Conservation (phyloP, 2,113 vertebrate genomes). For the Laticauda colubrina region DNA sequence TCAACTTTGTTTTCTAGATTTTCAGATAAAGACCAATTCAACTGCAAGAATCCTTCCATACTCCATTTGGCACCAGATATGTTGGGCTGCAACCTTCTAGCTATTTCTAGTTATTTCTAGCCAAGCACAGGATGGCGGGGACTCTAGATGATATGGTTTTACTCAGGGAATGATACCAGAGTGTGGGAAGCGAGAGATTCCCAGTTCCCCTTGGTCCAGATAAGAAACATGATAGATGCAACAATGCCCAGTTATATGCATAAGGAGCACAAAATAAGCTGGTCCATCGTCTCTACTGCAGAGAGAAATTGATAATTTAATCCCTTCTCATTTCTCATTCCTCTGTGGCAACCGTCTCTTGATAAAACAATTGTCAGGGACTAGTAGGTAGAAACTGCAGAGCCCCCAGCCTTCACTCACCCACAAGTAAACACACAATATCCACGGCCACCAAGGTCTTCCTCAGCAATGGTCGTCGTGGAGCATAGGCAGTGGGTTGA, state of each 20-base stretch:
- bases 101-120: not conserved
- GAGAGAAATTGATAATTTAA: not conserved
- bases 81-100: not conserved
- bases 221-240: too few relatives aligned
- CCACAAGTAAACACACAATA: conserved; percentile 20
- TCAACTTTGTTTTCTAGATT: not conserved
- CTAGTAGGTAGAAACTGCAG: not conserved
- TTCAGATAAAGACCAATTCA: not conserved
- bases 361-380: not conserved
- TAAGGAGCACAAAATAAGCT: not conserved
- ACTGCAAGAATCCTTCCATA: not conserved
- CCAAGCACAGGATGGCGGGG: not conserved
- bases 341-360: not conserved
- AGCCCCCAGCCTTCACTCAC: not conserved
- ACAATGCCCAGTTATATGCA: not conserved
- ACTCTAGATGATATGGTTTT: not conserved
- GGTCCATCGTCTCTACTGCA: not conserved
- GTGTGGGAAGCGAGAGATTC: not conserved
- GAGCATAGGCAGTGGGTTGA: not conserved
- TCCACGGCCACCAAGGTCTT: conserved; percentile 21
- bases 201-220: not conserved
- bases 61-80: not conserved
- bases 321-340: not conserved
- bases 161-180: not conserved
- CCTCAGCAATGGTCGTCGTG: not conserved